These are phyloP conservation scores for Drosophila merina DNA, from an alignment of 2,888 invertebrate genomes.

Conservation along the genomic window DNA sequence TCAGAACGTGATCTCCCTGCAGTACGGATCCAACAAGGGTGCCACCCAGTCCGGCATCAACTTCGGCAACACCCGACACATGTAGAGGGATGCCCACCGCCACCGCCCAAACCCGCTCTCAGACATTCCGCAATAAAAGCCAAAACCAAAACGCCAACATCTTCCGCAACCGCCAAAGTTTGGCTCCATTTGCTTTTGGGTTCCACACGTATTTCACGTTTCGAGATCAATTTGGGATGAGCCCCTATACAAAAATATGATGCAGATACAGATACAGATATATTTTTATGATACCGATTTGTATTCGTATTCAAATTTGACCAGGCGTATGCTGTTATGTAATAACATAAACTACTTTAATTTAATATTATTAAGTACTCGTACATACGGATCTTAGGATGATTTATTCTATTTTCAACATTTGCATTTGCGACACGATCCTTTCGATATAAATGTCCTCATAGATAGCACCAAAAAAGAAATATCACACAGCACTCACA, in stretches of 20 bases:
- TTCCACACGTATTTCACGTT: conserved; percentile 31
- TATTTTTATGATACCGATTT: conserved; percentile 38
- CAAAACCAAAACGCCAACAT: conserved; percentile 52
- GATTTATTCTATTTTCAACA: conserved; percentile 74
- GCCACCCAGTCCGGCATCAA: conserved; percentile 98
- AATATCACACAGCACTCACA: conserved; percentile 40
- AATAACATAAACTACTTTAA: conserved; percentile 72
- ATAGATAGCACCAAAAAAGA: background rate
- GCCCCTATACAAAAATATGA: conserved; percentile 17
- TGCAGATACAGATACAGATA: background rate
- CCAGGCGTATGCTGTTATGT: conserved; percentile 56
- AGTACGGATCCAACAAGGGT: conserved; percentile 99
- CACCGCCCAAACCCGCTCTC: conserved; percentile 19
- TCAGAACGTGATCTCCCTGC: conserved; percentile 95
- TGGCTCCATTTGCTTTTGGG: conserved; percentile 36
- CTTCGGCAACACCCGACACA: conserved; percentile 98
- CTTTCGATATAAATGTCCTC: conserved; percentile 18
- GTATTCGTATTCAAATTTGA: conserved; percentile 71
- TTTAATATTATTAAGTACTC: conserved; percentile 74
- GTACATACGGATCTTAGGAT: conserved; percentile 63
- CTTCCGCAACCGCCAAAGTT: conserved; percentile 34
- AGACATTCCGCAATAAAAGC: conserved; percentile 68
- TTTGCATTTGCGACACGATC: conserved; percentile 43
- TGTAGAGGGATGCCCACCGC: conserved; percentile 87
- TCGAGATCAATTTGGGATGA: conserved; percentile 22